Conservation (phyloP, 2,797 vertebrate species). For the Myotis pilosus region DNA sequence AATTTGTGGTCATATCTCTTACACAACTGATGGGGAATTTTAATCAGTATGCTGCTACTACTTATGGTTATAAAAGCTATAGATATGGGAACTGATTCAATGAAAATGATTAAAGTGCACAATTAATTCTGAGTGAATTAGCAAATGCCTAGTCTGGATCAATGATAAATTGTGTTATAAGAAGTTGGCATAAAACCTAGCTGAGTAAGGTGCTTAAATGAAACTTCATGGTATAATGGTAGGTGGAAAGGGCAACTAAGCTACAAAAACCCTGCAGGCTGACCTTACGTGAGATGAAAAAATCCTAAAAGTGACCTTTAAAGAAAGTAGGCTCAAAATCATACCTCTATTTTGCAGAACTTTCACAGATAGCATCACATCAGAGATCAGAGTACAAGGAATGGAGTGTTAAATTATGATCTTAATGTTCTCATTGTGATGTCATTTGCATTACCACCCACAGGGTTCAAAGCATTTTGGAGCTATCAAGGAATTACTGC, state of each 20-base stretch:
- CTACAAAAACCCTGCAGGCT: constrained; percentile 17
- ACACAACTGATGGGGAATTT: constrained; percentile 54
- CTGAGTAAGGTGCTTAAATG: constrained; percentile 46
- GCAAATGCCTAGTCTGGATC: constrained; percentile 55
- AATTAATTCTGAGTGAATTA: constrained; percentile 71
- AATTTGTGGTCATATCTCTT: constrained; percentile 52
- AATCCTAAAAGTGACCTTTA: constrained; percentile 31
- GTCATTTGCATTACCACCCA: background rate
- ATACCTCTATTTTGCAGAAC: background rate
- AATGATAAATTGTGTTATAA: constrained; percentile 52
- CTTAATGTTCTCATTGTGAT: constrained; percentile 22
- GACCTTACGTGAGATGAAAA: constrained; percentile 16
- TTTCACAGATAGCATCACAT: background rate
- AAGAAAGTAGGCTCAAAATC: constrained; percentile 4
- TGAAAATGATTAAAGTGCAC: constrained; percentile 59
- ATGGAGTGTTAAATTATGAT: background rate
- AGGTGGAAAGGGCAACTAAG: constrained; percentile 34
- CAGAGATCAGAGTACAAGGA: constrained; percentile 2
- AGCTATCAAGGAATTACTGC: background rate
- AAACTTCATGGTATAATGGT: background rate
- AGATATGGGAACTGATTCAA: constrained; percentile 54
- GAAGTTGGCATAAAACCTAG: constrained; percentile 40
- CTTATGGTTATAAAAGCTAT: constrained; percentile 58
- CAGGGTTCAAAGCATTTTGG: constrained; percentile 8
- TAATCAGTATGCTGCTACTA: constrained; percentile 48